These are phyloP conservation scores for Empis stercorea DNA, from an alignment of 2,888 invertebrate genomes.

Conservation along the genomic window DNA sequence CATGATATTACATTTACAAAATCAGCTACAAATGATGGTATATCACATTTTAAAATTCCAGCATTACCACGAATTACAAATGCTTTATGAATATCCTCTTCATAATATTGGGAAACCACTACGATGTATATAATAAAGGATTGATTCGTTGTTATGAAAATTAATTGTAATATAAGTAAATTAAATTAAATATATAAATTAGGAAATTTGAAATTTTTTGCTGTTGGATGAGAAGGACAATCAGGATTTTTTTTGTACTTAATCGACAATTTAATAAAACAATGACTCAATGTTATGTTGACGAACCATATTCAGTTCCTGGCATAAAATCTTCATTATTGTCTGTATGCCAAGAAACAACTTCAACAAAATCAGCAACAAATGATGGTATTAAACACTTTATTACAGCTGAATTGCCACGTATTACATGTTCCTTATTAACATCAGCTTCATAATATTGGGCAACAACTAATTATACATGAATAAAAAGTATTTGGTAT, in stretches of 20 bases:
- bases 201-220: not conserved
- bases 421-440: constrained; percentile 72
- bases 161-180: not conserved
- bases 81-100: constrained; percentile 84
- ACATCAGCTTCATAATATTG: constrained; percentile 74
- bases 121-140: constrained; percentile 3
- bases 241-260: not conserved
- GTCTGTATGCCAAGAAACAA: constrained; percentile 69
- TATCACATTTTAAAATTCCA: constrained; percentile 77
- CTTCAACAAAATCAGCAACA: constrained; percentile 73
- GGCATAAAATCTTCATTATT: constrained; percentile 44
- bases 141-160: too few relatives aligned
- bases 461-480: constrained; percentile 58
- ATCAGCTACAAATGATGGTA: constrained; percentile 86
- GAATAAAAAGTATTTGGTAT: too few relatives aligned
- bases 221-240: not conserved
- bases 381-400: constrained; percentile 78
- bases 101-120: constrained; percentile 85
- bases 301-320: constrained; percentile 36
- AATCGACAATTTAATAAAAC: too few relatives aligned
- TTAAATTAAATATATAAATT: not conserved
- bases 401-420: constrained; percentile 66
- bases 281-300: too few relatives aligned
- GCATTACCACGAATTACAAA: constrained; percentile 83
- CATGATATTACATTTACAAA: constrained; percentile 79